These are phyloP conservation scores for Dicycla oo DNA, from an alignment of 2,888 invertebrate genomes.

Conservation along the genomic window DNA sequence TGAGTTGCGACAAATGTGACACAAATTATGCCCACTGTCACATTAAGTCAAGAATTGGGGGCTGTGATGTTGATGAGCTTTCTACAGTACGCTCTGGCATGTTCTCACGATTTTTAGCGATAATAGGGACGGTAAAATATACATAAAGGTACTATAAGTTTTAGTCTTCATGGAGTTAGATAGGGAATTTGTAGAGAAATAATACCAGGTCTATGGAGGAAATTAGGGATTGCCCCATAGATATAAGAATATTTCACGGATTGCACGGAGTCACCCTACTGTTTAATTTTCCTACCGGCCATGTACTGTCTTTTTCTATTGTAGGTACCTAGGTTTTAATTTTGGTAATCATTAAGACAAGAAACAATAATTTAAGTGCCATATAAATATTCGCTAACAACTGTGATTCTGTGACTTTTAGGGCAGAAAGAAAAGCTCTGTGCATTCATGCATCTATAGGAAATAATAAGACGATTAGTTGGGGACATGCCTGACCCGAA, in stretches of 20 bases:
- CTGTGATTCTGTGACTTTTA: not conserved
- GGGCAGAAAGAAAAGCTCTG: not conserved
- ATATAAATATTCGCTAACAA: not conserved
- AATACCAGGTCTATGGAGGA: not conserved
- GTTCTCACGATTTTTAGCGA: not conserved
- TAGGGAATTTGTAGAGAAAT: not conserved
- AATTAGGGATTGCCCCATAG: too few species aligned
- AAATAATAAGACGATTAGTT: not conserved
- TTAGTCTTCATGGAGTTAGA: not conserved
- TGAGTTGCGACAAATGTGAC: slow-evolving; percentile 24
- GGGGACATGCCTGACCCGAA: not conserved
- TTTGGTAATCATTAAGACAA: not conserved
- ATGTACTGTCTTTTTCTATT: not conserved
- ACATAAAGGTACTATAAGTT: not conserved
- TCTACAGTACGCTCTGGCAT: not conserved
- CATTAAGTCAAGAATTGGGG: not conserved
- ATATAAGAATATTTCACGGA: too few species aligned
- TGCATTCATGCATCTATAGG: not conserved
- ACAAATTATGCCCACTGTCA: slow-evolving; percentile 20
- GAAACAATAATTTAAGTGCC: not conserved
- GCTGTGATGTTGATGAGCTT: not conserved
- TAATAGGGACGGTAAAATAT: not conserved
- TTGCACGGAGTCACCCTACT: not conserved
- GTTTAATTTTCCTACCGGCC: too few species aligned
- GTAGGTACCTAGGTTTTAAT: not conserved